phyloP scores from a whole-genome alignment of 1,140 invertebrate species.

The Linepithema humile region DNA sequence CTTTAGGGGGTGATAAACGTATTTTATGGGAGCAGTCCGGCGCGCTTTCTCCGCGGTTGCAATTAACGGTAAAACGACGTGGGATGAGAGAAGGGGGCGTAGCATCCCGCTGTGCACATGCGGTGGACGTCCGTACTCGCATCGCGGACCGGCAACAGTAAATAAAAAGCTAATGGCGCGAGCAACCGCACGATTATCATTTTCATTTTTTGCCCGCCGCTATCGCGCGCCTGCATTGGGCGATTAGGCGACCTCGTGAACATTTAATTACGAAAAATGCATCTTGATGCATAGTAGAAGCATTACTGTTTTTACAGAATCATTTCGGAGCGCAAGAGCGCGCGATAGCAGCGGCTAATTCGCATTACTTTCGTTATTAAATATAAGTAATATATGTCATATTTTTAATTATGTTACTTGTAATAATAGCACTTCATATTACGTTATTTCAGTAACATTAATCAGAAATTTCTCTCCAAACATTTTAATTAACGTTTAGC shows the following conservation, averaged over 20 bases:
- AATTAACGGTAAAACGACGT: slow-evolving; percentile 72
- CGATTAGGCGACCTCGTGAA: neutral
- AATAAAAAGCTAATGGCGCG: slow-evolving; percentile 65
- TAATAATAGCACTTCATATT: no score
- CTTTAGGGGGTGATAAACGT: slow-evolving; percentile 76
- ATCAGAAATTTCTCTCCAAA: neutral
- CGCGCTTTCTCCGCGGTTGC: slow-evolving; percentile 63
- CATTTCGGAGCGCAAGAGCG: neutral
- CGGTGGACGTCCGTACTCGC: neutral
- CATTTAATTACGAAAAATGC: slow-evolving; percentile 27
- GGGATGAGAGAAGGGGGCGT: neutral
- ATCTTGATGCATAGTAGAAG: neutral
- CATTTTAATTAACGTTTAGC: neutral
- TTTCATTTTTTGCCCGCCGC: slow-evolving; percentile 51
- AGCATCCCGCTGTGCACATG: neutral
- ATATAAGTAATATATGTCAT: no score
- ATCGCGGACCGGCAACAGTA: slow-evolving; percentile 4
- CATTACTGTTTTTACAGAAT: neutral
- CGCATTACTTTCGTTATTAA: neutral
- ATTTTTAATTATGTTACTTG: no score
- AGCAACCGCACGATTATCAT: slow-evolving; percentile 23
- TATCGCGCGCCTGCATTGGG: neutral
- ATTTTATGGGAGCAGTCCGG: slow-evolving; percentile 69
- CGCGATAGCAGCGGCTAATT: neutral
- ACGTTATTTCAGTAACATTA: neutral